These are phyloP conservation scores for Diaphora mendica DNA, from an alignment of 2,888 invertebrate species.

Conservation along the genomic window DNA sequence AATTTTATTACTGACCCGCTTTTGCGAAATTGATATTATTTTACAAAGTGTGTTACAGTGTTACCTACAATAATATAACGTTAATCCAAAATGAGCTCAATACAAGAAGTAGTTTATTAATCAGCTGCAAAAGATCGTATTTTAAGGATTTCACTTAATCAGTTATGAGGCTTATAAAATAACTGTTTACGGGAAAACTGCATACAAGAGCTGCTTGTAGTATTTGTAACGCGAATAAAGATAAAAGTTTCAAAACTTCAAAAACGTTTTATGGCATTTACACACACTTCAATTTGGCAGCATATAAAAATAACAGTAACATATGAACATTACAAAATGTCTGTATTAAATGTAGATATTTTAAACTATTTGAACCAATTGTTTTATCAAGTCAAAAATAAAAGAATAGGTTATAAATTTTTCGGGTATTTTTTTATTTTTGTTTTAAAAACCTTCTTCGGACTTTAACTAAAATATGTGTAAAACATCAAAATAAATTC, in stretches of 20 bases:
- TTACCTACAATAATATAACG: constrained; percentile 10
- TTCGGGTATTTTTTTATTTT: neutral
- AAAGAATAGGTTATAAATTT: too few relatives aligned
- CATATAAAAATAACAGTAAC: neutral
- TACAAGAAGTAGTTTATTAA: neutral
- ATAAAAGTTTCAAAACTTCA: neutral
- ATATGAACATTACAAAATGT: neutral
- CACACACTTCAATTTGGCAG: neutral
- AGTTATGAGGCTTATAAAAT: neutral
- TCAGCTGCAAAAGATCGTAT: neutral
- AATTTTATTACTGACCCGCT: constrained; percentile 36
- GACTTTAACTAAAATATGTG: neutral
- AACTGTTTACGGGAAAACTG: neutral
- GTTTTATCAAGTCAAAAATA: neutral
- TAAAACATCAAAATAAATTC: too few relatives aligned
- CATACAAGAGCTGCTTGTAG: neutral
- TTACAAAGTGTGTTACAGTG: constrained; percentile 15
- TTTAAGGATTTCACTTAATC: neutral
- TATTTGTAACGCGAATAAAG: neutral
- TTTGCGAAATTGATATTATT: constrained; percentile 31
- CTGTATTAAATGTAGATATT: neutral
- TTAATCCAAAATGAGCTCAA: neutral
- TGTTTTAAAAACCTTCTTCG: accelerated
- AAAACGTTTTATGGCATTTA: neutral
- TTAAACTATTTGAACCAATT: neutral